These are phyloP conservation scores for Mantis religiosa DNA, from an alignment of 2,888 invertebrate genomes.

Conservation along the genomic window DNA sequence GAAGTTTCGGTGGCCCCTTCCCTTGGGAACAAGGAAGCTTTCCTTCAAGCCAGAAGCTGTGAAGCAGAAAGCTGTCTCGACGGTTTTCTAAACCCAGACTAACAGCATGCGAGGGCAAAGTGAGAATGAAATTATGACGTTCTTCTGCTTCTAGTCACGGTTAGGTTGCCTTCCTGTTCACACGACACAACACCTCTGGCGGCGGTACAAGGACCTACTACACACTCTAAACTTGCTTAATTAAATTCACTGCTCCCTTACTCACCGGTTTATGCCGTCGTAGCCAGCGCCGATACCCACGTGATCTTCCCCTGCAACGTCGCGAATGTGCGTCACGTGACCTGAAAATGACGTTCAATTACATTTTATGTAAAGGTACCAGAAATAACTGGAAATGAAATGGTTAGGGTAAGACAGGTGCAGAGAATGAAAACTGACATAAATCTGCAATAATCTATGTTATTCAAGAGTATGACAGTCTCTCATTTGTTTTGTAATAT, in stretches of 20 bases:
- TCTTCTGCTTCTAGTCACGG: neutral
- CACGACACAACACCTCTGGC: neutral
- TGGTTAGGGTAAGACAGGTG: no score
- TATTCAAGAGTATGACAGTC: no score
- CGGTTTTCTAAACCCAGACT: neutral
- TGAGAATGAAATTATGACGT: neutral
- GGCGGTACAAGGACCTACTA: neutral
- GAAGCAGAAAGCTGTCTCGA: neutral
- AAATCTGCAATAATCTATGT: no score
- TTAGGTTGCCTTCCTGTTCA: neutral
- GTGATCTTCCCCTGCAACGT: conserved; percentile 78
- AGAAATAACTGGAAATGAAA: neutral
- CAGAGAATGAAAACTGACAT: no score
- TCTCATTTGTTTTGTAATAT: no score
- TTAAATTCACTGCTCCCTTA: conserved; percentile 31
- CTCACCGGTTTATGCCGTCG: conserved; percentile 66
- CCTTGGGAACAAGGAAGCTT: no score
- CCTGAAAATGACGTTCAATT: conserved; percentile 41
- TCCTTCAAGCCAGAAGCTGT: no score
- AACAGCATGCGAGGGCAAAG: neutral
- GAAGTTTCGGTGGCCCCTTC: no score
- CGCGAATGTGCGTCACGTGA: conserved; percentile 82
- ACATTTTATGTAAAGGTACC: neutral
- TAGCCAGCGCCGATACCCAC: conserved; percentile 85
- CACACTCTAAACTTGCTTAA: neutral